Conservation (phyloP, 2,113 vertebrate genomes). For the Anolis carolinensis region DNA sequence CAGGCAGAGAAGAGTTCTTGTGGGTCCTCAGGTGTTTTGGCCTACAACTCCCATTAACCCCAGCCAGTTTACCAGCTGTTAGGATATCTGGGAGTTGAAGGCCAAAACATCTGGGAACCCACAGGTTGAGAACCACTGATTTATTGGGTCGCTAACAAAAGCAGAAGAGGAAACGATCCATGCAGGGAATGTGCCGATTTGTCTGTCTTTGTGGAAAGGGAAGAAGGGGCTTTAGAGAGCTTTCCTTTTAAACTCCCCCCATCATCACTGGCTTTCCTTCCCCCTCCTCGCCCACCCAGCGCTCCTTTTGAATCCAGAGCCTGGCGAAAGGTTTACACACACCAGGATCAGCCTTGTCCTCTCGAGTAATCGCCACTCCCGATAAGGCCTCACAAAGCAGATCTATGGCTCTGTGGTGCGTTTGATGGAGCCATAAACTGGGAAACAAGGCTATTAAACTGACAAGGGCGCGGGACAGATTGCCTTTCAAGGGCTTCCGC, state of each 20-base stretch:
- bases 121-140: no score
- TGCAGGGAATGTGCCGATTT: neutral
- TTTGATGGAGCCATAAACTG: constrained; percentile 61
- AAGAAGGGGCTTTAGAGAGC: neutral
- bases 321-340: constrained; percentile 3
- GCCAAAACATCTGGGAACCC: no score
- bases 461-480: constrained; percentile 28
- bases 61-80: no score
- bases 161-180: no score
- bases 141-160: no score
- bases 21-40: no score
- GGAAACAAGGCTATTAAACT: constrained; percentile 51
- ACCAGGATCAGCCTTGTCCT: constrained; percentile 5
- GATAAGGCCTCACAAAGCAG: constrained; percentile 53
- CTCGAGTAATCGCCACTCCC: constrained; percentile 22
- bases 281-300: neutral
- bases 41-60: no score
- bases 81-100: no score
- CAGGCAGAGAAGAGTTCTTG: no score
- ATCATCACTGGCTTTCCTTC: fast-evolving
- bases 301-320: no score
- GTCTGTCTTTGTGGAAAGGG: neutral
- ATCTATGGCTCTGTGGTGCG: constrained; percentile 41
- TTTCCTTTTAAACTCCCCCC: neutral
- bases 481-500: neutral